These are phyloP conservation scores for Festucalex cinctus DNA, from an alignment of 2,113 vertebrate genomes.

Conservation along the genomic window DNA sequence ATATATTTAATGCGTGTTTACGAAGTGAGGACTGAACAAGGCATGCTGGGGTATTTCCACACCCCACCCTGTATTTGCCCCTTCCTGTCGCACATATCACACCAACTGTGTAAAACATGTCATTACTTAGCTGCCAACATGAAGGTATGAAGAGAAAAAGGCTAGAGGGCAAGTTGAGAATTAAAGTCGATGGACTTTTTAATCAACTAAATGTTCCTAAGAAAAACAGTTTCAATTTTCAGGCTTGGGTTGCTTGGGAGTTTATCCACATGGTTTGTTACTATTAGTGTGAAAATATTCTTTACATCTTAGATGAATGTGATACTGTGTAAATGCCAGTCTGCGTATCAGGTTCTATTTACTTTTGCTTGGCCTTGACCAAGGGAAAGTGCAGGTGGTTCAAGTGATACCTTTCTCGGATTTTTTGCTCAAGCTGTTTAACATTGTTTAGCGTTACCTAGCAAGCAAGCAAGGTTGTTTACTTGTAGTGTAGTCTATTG, in stretches of 20 bases:
- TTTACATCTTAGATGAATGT: not conserved
- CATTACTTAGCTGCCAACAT: not conserved
- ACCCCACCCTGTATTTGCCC: slow-evolving; percentile 5
- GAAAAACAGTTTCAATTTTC: not conserved
- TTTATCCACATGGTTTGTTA: not conserved
- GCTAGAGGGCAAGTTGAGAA: not conserved
- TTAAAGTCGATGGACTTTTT: not conserved
- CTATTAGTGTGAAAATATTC: not conserved
- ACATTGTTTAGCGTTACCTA: not conserved
- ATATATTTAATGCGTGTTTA: slow-evolving; percentile 24
- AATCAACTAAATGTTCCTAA: not conserved
- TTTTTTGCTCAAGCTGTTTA: slow-evolving; percentile 4
- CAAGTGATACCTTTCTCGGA: slow-evolving; percentile 21
- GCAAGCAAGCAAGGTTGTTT: not conserved
- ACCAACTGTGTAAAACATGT: not conserved
- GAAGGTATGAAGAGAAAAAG: not conserved
- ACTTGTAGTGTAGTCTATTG: not conserved
- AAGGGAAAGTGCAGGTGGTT: slow-evolving; percentile 31
- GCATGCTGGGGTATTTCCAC: slow-evolving; percentile 15
- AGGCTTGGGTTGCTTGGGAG: too few species aligned
- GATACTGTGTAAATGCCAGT: not conserved
- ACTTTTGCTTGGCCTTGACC: slow-evolving; percentile 8
- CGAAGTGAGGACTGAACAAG: slow-evolving; percentile 5
- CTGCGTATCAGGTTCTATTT: slow-evolving; percentile 13
- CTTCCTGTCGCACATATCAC: not conserved